Conservation (phyloP, 1,140 invertebrate species). For the Drosophila nikananu region DNA sequence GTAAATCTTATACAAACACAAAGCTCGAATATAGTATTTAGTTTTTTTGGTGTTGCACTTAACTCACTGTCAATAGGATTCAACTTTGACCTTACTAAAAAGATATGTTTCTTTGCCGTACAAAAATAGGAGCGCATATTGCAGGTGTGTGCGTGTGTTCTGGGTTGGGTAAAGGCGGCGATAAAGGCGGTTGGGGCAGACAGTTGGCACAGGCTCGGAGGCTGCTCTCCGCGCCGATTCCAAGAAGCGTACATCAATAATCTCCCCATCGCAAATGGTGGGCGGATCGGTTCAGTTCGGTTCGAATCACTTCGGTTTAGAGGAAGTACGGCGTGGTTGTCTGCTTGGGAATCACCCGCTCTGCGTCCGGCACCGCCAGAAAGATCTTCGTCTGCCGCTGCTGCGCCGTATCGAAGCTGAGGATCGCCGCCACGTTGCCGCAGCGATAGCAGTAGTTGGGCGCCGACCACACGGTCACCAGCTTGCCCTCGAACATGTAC, state of each 20-base stretch:
- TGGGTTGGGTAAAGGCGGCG: slow-evolving; percentile 3
- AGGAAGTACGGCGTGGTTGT: slow-evolving; percentile 98
- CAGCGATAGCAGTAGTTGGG: slow-evolving; percentile 98
- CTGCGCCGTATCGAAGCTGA: slow-evolving; percentile 92
- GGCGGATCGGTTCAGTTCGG: slow-evolving; percentile 23
- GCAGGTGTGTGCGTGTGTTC: slow-evolving; percentile 3
- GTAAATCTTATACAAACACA: slow-evolving; percentile 11
- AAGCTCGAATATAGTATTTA: slow-evolving; percentile 13
- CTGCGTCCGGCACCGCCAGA: slow-evolving; percentile 96
- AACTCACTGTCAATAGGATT: slow-evolving; percentile 10
- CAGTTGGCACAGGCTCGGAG: slow-evolving; percentile 9
- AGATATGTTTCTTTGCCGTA: slow-evolving; percentile 22
- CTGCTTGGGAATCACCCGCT: slow-evolving; percentile 95
- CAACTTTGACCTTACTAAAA: slow-evolving; percentile 30
- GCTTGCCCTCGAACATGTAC: slow-evolving; percentile 97
- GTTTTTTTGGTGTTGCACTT: slow-evolving; percentile 10
- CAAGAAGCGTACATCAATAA: slow-evolving; percentile 24
- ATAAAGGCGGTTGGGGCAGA: slow-evolving; percentile 11
- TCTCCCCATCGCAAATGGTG: slow-evolving; percentile 16
- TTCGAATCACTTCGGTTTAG: slow-evolving; percentile 85
- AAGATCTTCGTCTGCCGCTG: slow-evolving; percentile 95
- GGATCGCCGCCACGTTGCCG: slow-evolving; percentile 96
- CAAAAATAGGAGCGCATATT: slow-evolving; percentile 15
- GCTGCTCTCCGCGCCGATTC: slow-evolving; percentile 8
- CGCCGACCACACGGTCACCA: slow-evolving; percentile 98